These are phyloP conservation scores for Porites australiensis DNA, from an alignment of 64 coral and sea anemone species.

Conservation along the genomic window DNA sequence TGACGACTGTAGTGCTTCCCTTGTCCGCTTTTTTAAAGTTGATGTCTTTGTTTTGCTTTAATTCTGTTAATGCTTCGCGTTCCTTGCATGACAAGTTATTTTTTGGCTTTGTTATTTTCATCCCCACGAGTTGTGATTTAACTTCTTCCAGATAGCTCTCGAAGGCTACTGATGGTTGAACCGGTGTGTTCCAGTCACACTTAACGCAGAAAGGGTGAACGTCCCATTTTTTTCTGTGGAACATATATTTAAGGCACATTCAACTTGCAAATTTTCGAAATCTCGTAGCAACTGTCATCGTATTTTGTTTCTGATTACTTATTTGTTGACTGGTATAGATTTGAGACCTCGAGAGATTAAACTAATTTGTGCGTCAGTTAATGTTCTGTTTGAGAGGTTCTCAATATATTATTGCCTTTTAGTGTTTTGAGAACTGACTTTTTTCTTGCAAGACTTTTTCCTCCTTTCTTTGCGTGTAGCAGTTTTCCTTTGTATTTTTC, in stretches of 20 bases:
- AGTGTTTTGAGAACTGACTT: background rate
- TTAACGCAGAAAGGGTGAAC: too few species aligned
- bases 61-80: background rate
- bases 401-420: background rate
- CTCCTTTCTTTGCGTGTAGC: background rate
- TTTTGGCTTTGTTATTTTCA: too few species aligned
- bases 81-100: background rate
- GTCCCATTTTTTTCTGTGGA: background rate
- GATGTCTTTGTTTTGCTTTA: background rate
- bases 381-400: background rate
- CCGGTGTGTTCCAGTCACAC: too few species aligned
- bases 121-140: too few species aligned
- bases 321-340: too few species aligned
- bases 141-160: too few species aligned
- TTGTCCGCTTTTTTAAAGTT: background rate
- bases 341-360: too few species aligned
- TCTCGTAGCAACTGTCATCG: background rate
- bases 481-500: too few species aligned
- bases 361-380: background rate
- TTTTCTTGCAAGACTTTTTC: background rate
- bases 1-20: background rate
- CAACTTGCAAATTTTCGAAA: background rate
- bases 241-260: background rate
- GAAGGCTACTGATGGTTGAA: too few species aligned
- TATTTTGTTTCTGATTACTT: too few species aligned